Base-by-base conservation (phyloP, 2,888 invertebrate genomes). In the Apomyelois bistriatella region DNA sequence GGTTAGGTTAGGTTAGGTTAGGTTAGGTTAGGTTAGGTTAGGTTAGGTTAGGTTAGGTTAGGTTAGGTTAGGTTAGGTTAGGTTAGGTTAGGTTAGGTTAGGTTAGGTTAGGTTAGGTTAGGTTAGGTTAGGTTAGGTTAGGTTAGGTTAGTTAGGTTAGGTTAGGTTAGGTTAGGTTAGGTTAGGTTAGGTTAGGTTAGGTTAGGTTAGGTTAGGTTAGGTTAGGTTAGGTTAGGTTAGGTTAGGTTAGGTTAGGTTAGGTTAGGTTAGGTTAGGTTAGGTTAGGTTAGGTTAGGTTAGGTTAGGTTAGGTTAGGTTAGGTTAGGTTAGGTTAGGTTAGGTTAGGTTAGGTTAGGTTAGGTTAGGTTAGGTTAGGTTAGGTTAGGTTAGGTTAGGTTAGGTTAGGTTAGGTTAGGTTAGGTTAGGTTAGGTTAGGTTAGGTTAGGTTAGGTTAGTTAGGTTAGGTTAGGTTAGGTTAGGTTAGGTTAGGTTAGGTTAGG, bases 161-260 rank as follows among this genome's bases (percentile, higher is more conserved):
- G 54, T 56, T 56, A 56, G 55, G 56, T 53, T 56, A 56, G 56
- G 56, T 56, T 56, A 56, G 56, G 56, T 56, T 56, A 57, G 57
- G 57, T 57, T 57, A 54, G 54, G 57, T 54, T 58, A 55, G 53
- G 57, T 57, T 56, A 54, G 54, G 57, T 54, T 57, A 57, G 57
- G 57, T 57, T 57, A 53, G 57, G 57, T 54, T 57, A 57, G 57
- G 57, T 57, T 57, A 57, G 57, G 57, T 57, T 56, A 56, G 53
- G 56, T 56, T 53, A 53, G 53, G 56, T 56, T 48, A 56, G 56
- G 53, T 50, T 47, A 57, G 52, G 52, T 52, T 50, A 54, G 56
- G 46, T 48, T 49, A 57, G 52, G 53, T 51, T 48, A 43, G 49
- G 46, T 56, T 50, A 53, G 50, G 48, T 57, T 58, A 48, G 56